Base-by-base conservation (phyloP, 2,113 vertebrate genomes). In the Gila orcuttii region DNA sequence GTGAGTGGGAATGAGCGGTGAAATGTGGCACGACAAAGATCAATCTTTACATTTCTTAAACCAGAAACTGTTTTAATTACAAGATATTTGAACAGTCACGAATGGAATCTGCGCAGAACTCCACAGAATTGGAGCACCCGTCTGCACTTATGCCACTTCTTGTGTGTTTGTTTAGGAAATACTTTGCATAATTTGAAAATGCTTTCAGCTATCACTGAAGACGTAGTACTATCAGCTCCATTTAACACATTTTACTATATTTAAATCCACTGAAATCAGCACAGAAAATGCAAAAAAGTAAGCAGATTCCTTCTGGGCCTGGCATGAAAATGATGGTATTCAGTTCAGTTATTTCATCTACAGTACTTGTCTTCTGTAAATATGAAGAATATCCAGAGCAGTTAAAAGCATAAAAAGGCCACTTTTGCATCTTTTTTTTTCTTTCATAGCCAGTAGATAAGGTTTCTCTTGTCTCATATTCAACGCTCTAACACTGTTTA, bases 321-420 rank as follows among this genome's bases (percentile, higher is more conserved):
- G 13, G 79, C 62, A 52, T 15, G 42, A 69, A 52, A 69, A 68
- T 25, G 1, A 28, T 6, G 2, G 25, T 15, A 50, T 28, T 82
- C 15, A 50, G 39, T 52, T 82, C 25, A n/a, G 59, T 23, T 28
- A 45, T 68, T 68, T 66, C 42, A 12, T 80, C n/a, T 42, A 66
- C 60, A 47, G 31, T 62, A 2, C 15, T 68, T 79, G 47, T 57
- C 25, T 45, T 79, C 66, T 73, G 5, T 59, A 71, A 36, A 74
- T 62, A 80, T 62, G 21, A 85, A 31, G 42, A 69, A 79, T 12
- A 79, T 60, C 77, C 55, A 79, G 42, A 52, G 45, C 12, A 11
- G 19, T n/a, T 82, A 13, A 81, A 62, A 82, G 52, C 60, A 82
- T 69, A 17, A 82, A 50, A 39, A 73, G 85, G 39, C 9, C 60